Conservation (phyloP, 2,797 vertebrate genomes). For the Sphenopsis melanotis region DNA sequence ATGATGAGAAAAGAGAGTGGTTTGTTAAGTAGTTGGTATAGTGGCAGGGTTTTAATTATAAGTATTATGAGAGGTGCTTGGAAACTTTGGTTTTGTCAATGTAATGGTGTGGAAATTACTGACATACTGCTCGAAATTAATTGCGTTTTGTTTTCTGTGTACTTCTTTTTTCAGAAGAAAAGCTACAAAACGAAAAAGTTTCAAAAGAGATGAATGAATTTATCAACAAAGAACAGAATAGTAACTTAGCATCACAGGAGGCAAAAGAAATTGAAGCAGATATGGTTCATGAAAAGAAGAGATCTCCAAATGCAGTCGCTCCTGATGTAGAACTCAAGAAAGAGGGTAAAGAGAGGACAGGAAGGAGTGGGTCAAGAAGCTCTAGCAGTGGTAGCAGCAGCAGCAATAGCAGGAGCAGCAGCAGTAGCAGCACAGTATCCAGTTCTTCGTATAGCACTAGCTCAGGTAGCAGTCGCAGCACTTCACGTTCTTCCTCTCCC, state of each 20-base stretch:
- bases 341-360: slow-evolving; percentile 79
- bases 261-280: slow-evolving; percentile 87
- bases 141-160: background rate
- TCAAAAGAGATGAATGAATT: slow-evolving; percentile 89
- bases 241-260: slow-evolving; percentile 84
- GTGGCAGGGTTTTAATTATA: background rate
- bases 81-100: background rate
- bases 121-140: background rate
- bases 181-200: slow-evolving; percentile 83
- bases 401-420: slow-evolving; percentile 84
- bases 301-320: slow-evolving; percentile 83
- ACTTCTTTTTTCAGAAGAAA: slow-evolving; percentile 81
- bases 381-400: slow-evolving; percentile 89
- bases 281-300: slow-evolving; percentile 86
- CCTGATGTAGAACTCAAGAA: slow-evolving; percentile 83
- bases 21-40: background rate
- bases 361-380: slow-evolving; percentile 82
- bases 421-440: slow-evolving; percentile 84
- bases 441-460: slow-evolving; percentile 91
- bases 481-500: slow-evolving; percentile 88
- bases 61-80: background rate
- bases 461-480: slow-evolving; percentile 88
- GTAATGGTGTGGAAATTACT: background rate
- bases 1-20: no score
- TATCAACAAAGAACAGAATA: slow-evolving; percentile 84